Evolutionary conservation across 2,113 vertebrate species (phyloP), one percentile per base, ranked within the genome.

Genomic region (Tachuris rubrigastra): DNA sequence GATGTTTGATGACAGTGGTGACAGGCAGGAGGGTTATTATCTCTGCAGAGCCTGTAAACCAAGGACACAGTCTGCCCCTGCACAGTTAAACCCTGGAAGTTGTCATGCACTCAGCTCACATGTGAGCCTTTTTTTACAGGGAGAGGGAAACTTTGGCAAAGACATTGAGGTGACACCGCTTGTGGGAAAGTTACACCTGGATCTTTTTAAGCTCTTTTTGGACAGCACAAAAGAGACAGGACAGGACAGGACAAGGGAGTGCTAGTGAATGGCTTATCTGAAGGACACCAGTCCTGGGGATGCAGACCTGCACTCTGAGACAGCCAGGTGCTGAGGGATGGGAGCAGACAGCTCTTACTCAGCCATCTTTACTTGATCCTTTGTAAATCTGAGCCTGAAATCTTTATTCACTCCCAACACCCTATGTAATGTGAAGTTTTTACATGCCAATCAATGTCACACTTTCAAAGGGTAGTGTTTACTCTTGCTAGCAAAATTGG

Each of bases 151-250:
- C 49, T 82, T 4, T 73, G 53, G 37, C 44, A 82, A 87, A 85
- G 74, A 65, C 28, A 27, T 2, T 6, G 35, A 85, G 53, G 46
- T 80, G 46, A 66, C 14, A 66, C 42, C 28, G 85, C 60, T 72
- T 75, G 66, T 79, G 62, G 13, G 25, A 60, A 52, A 53, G 37
- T 35, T 79, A 78, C 18, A 41, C 18, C 39, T 47, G 15, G 52
- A 37, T 84, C 65, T 63, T 87, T 89, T 89, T 58, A 89, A 95
- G 33, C 39, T 87, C 33, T n/a, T 84, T 86, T 78, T 95, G 69
- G 62, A 83, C 44, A 87, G 35, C 52, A 91, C 66, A 73, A n/a
- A 10, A 62, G 49, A 82, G 28, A 58, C 31, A 66, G 33, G 39
- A 20, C 31, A 66, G 33, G 39, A 20, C 31, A 59, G 53, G 52